These are phyloP conservation scores for Laupala kohalensis DNA, from an alignment of 1,140 invertebrate genomes.

Conservation along the genomic window DNA sequence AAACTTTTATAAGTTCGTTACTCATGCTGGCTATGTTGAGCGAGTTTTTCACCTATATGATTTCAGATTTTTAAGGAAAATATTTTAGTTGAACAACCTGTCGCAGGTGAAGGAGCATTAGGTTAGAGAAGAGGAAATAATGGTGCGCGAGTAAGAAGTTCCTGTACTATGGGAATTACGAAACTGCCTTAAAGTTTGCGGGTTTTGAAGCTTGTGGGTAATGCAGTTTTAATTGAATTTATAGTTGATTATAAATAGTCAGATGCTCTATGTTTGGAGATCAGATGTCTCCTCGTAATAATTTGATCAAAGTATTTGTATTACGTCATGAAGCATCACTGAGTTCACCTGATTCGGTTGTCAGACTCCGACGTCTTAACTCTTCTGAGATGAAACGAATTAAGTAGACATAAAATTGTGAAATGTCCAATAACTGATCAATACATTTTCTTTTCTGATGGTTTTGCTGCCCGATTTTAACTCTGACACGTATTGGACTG, in stretches of 20 bases:
- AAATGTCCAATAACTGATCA: not conserved
- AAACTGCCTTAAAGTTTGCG: not conserved
- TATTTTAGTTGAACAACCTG: no score
- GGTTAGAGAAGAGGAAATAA: not conserved
- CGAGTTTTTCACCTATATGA: no score
- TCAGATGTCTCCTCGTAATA: not conserved
- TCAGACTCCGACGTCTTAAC: not conserved
- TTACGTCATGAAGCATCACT: not conserved
- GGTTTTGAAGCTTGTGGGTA: not conserved
- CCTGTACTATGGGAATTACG: not conserved
- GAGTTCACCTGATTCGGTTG: not conserved
- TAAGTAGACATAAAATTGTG: not conserved
- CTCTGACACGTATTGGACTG: not conserved
- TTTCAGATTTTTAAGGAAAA: no score
- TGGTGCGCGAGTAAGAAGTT: not conserved
- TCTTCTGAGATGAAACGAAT: not conserved
- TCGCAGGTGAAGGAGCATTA: no score
- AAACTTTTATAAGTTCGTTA: no score
- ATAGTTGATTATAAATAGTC: not conserved
- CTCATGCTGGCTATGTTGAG: no score
- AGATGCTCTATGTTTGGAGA: not conserved
- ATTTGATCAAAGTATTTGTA: not conserved
- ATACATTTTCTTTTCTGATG: not conserved
- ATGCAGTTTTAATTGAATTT: not conserved
- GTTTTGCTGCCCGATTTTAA: not conserved